Percentiles rank a stretch among this genome's conserved stretches.
Conservation (phyloP, 2,113 vertebrate genomes). For the Nothobranchius kuhntae region DNA sequence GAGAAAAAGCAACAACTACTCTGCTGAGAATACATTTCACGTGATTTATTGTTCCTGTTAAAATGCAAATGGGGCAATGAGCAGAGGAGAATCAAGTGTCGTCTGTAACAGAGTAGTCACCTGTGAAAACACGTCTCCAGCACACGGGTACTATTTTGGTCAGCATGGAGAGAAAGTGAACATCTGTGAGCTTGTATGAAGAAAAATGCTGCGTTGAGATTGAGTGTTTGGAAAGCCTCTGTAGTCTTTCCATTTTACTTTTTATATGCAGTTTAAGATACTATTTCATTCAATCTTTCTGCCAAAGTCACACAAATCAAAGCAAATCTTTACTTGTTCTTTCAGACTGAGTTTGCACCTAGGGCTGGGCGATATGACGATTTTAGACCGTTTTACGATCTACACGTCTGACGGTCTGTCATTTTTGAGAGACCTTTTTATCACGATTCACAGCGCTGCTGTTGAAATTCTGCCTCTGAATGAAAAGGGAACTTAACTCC, state of each 20-base stretch:
- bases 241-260: neutral
- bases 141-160: constrained; percentile 26
- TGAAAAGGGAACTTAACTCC: too few relatives aligned
- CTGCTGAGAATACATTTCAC: constrained; percentile 44
- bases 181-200: neutral
- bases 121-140: constrained; percentile 24
- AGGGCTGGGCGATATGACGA: too few relatives aligned
- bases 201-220: constrained; percentile 8
- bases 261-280: neutral
- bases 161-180: constrained; percentile 33
- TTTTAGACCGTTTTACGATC: too few relatives aligned
- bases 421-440: too few relatives aligned
- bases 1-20: neutral
- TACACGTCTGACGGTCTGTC: too few relatives aligned
- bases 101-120: constrained; percentile 31
- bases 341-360: too few relatives aligned
- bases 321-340: too few relatives aligned
- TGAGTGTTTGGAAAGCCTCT: constrained; percentile 1
- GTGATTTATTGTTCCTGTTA: constrained; percentile 78
- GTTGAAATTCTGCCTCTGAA: too few relatives aligned
- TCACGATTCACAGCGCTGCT: too few relatives aligned
- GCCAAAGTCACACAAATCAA: neutral
- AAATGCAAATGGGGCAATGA: constrained; percentile 71
- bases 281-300: neutral
- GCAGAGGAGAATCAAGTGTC: constrained; percentile 54